phyloP scores from a whole-genome alignment of 2,888 invertebrate species.

The Orgyia antiqua region DNA sequence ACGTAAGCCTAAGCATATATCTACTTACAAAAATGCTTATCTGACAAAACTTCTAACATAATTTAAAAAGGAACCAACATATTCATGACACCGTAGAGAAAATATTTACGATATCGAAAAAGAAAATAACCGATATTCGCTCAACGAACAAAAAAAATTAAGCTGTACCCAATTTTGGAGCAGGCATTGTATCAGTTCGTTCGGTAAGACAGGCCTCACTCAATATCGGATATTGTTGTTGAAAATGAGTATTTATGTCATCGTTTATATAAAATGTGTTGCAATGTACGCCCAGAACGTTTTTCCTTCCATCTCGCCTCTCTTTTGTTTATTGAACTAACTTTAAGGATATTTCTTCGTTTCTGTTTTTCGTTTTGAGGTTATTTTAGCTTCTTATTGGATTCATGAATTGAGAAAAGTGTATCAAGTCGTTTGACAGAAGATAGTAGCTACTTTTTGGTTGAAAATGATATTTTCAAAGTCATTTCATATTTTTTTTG shows the following conservation, averaged over 20 bases:
- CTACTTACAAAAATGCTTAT: no score
- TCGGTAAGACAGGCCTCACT: constrained; percentile 71
- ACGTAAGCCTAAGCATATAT: no score
- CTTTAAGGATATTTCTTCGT: constrained; percentile 32
- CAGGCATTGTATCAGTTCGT: constrained; percentile 38
- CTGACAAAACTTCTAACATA: no score
- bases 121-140: constrained; percentile 21
- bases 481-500: constrained; percentile 7
- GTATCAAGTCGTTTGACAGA: constrained; percentile 32
- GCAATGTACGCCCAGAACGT: constrained; percentile 40
- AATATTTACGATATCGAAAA: constrained; percentile 30
- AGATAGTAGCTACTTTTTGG: constrained; percentile 20
- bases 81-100: constrained; percentile 28
- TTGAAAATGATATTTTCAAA: constrained; percentile 11
- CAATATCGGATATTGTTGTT: constrained; percentile 77
- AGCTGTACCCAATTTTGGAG: constrained; percentile 27
- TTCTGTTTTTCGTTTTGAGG: constrained; percentile 25
- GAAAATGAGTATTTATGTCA: constrained; percentile 77
- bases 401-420: constrained; percentile 31
- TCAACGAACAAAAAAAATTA: constrained; percentile 32
- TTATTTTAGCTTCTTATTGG: constrained; percentile 28
- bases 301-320: constrained; percentile 42
- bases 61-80: constrained; percentile 13
- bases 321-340: constrained; percentile 38
- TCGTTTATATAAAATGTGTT: constrained; percentile 71